Base-by-base conservation (phyloP, 2,888 invertebrate genomes). In the Drosophila flavopinicola region DNA sequence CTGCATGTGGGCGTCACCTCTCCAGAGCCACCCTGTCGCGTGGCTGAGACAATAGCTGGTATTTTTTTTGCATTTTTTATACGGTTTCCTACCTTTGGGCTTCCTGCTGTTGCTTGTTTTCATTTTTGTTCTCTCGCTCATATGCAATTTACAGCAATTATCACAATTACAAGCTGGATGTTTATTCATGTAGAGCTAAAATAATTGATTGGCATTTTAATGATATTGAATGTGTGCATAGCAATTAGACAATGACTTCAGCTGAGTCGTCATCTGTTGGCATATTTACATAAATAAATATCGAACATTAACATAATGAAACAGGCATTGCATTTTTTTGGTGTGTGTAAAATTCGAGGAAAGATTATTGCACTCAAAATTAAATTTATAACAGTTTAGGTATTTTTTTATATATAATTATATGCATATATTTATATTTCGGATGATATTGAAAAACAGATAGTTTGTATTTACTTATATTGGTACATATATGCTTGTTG, bases 131-230 rank as follows among this genome's bases (percentile, higher is more conserved):
- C 45, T 73, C 66, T 59, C 17, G 32, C 24, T n/a, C 25, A 42
- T 60, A 32, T 44, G 48, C 35, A 54, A 42, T 51, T 53, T 17
- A 11, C 49, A 38, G 54, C 64, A 78, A 78, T 78, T 77, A 84
- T 45, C 51, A 35, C 58, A 60, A 65, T 65, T 70, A 65, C 24
- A 61, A 53, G 25, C 25, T 52, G 56, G 60, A 54, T 45, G 57
- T 17, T 66, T 47, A 47, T 41, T 66, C 64, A 72, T 51, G 42
- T 51, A 60, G 56, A 44, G 39, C 58, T 66, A 66, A 30, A 30
- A 39, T 44, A 76, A 69, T 64, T 76, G 54, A 72, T 73, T 79
- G 61, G 52, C 38, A 67, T 67, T 67, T 54, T 68, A 58, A 61
- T 52, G 35, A 25, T 44, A 49, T 33, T 39, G 23, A 52, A 37